Evolutionary conservation across 2,888 invertebrate species (phyloP).

Genomic region (Margaritifera margaritifera): DNA sequence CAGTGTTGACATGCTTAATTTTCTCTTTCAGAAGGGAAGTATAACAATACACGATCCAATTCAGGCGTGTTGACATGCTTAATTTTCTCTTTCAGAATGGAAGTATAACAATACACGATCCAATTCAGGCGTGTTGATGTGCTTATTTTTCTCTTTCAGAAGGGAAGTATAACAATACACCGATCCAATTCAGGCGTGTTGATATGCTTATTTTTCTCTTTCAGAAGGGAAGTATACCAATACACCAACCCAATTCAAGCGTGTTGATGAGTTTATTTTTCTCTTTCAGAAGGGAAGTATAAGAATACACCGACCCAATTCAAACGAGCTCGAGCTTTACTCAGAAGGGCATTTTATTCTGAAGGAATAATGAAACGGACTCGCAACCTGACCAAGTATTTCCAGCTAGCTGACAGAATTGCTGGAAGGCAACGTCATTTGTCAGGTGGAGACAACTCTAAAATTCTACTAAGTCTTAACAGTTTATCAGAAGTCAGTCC

Average conservation of each 20-base stretch:
- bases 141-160: conserved; percentile 11
- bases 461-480: conserved; percentile 35
- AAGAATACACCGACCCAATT: conserved; percentile 46
- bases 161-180: too few species aligned
- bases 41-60: too few species aligned
- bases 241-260: too few species aligned
- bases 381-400: conserved; percentile 52
- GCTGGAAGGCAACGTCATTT: conserved; percentile 37
- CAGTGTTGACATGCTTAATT: too few species aligned
- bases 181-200: too few species aligned
- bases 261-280: too few species aligned
- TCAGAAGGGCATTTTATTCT: conserved; percentile 60
- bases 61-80: too few species aligned
- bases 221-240: too few species aligned
- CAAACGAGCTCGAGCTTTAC: conserved; percentile 48
- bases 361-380: conserved; percentile 51
- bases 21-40: conserved; percentile 11
- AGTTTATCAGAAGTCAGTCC: conserved; percentile 35
- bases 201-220: too few species aligned
- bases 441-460: conserved; percentile 11
- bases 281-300: conserved; percentile 11
- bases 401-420: conserved; percentile 54
- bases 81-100: too few species aligned
- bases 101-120: too few species aligned
- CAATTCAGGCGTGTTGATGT: too few species aligned